Base-by-base conservation (phyloP, 1,140 invertebrate species). In the Notospermus geniculatus region DNA sequence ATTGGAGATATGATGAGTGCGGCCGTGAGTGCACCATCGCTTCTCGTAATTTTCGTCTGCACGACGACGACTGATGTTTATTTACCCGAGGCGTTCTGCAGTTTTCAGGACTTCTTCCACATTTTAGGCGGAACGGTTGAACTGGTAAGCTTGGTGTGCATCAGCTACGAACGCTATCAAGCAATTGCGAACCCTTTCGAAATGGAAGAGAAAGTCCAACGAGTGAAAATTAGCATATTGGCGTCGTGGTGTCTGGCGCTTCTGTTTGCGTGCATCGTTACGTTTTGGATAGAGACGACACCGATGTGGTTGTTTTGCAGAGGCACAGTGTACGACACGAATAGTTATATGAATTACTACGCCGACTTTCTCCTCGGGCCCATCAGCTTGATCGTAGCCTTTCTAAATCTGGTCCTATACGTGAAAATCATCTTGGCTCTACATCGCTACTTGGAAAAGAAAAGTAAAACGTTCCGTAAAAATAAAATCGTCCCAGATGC, bases 101-200 rank as follows among this genome's bases (percentile, higher is more conserved):
- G n/a, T n/a, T 23, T 7, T n/a, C 46, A 7, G 4, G 46, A 50
- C 19, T 50, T 50, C 25, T 23, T 50, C 46, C 25, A 19, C n/a
- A 50, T n/a, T 4, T n/a, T 50, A 19, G 46, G n/a, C 9, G n/a
- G 46, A 4, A 50, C 46, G 4, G 46, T 50, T 4, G 5, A 50
- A n/a, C 46, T 50, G 4, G 25, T 27, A n/a, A 50, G 19, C 46
- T 50, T 50, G 46, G 46, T 50, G 46, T 19, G 19, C 19, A 50
- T 50, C 4, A 50, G 46, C n/a, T 50, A 50, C n/a, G 46, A 50
- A 50, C 46, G 46, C 4, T 50, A 23, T 27, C 46, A 50, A 27
- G 46, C 46, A 50, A 50, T 50, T n/a, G 46, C 46, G 4, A n/a
- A 50, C n/a, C 46, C 46, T 7, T 50, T 50, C 25, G 46, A 50